Percentiles rank a stretch among this genome's conserved stretches.
Conservation (phyloP, 2,113 vertebrate species). For the Gymnarchus niloticus region DNA sequence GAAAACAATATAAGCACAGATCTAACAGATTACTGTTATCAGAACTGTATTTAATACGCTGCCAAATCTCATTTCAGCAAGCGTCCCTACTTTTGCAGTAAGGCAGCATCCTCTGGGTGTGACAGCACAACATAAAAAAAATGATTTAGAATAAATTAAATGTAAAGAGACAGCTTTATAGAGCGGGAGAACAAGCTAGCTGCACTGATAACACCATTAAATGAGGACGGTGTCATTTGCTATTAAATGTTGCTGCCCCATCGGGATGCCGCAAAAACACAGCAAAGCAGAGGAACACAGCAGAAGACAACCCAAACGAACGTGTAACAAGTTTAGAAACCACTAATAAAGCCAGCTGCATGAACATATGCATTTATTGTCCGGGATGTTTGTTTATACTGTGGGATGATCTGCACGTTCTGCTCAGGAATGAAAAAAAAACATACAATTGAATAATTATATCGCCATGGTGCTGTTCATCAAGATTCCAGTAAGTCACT, state of each 20-base stretch:
- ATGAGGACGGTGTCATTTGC: constrained; percentile 14
- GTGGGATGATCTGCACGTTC: background rate
- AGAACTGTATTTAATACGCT: background rate
- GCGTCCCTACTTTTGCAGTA: background rate
- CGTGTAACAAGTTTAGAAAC: background rate
- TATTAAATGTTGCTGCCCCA: background rate
- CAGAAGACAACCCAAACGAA: background rate
- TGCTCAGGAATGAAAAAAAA: background rate
- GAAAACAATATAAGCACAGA: background rate
- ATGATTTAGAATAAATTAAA: constrained; percentile 23
- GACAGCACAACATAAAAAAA: background rate
- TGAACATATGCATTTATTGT: background rate
- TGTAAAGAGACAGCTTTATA: constrained; percentile 19
- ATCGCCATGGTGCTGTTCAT: background rate
- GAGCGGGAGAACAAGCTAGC: background rate
- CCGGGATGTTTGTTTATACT: background rate
- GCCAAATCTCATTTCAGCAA: constrained; percentile 9
- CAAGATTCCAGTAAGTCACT: background rate
- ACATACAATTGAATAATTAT: background rate
- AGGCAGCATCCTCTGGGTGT: background rate
- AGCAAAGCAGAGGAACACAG: background rate
- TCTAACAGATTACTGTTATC: constrained; percentile 1
- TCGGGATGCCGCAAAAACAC: constrained; percentile 8
- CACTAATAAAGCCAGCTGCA: background rate
- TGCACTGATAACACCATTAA: constrained; percentile 5